Evolutionary conservation across 2,888 invertebrate species (phyloP), one percentile per base, ranked within the genome.

Genomic region (Drosophila formosana): DNA sequence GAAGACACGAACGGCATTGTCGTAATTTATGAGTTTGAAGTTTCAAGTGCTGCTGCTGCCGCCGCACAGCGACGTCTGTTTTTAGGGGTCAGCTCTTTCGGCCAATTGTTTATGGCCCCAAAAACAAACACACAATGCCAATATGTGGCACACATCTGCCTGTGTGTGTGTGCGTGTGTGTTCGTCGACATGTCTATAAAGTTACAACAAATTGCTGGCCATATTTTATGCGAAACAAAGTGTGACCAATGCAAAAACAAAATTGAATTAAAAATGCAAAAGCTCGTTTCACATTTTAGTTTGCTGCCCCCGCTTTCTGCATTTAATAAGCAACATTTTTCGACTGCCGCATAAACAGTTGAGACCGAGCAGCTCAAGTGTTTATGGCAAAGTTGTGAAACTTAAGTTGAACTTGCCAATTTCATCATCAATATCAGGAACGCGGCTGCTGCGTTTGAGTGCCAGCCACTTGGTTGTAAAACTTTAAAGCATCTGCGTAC

Each of bases 81-180:
- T 78, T 82, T 84, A 79, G 85, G 68, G 85, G 85, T 87, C 82
- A 69, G 64, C 72, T 53, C 66, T 64, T 71, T 75, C 64, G 63
- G 66, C 43, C 75, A 84, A 85, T 84, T 84, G 87, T 82, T 88
- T 82, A 85, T 88, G 74, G 64, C 51, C 56, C 56, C 43, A 58
- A 57, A 51, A 34, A 32, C 30, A 46, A 39, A 51, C 72, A 58
- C 45, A 30, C 37, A 53, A 18, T 18, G 18, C 49, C 34, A 39
- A 55, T 39, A 46, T 61, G 46, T 58, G 53, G 50, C 37, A 26
- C 7, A 53, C n/a, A 9, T 32, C 1, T 50, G 34, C 39, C n/a
- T 66, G 53, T 64, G 9, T 41, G 41, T 6, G 13, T 47, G 53
- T 28, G 28, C 2, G 28, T 28, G 28, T 28, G 4, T 28, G 4